phyloP scores from a whole-genome alignment of 2,113 vertebrate genomes.

The Clarias macrocephalus region DNA sequence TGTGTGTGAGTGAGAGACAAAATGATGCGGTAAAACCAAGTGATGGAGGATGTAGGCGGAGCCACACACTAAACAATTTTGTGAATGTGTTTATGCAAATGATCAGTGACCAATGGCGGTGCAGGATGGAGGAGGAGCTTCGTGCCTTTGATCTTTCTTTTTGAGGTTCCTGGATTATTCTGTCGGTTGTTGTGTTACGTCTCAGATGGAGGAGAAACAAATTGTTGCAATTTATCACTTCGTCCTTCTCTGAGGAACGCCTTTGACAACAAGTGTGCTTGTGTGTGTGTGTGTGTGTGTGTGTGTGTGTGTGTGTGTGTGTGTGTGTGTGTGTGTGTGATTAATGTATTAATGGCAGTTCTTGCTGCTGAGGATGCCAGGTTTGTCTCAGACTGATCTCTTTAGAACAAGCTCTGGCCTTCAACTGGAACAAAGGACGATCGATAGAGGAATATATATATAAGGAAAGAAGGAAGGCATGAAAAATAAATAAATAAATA shows the following conservation, averaged over 20 bases:
- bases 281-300: not conserved
- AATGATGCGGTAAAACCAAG: not conserved
- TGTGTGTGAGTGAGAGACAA: not conserved
- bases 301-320: constrained; percentile 4
- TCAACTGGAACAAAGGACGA: not conserved
- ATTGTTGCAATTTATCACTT: constrained; percentile 13
- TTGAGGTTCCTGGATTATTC: not conserved
- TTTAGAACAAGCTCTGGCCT: not conserved
- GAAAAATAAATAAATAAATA: too few species aligned
- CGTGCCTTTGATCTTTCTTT: not conserved
- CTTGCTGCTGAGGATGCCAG: not conserved
- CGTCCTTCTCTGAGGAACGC: not conserved
- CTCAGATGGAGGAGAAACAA: not conserved
- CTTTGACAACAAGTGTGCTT: not conserved
- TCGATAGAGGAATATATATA: not conserved
- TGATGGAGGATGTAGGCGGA: not conserved
- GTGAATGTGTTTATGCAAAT: not conserved
- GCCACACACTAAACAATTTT: not conserved
- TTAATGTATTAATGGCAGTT: constrained; percentile 3
- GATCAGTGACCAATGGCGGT: not conserved
- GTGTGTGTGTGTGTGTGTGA: constrained; percentile 7
- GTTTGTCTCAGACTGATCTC: constrained; percentile 4
- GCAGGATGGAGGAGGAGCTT: not conserved
- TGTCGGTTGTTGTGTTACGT: not conserved
- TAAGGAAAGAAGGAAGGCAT: not conserved